Evolutionary conservation across 2,888 invertebrate species (phyloP), one percentile per base, ranked within the genome.

Genomic region (Synergus gifuensis): DNA sequence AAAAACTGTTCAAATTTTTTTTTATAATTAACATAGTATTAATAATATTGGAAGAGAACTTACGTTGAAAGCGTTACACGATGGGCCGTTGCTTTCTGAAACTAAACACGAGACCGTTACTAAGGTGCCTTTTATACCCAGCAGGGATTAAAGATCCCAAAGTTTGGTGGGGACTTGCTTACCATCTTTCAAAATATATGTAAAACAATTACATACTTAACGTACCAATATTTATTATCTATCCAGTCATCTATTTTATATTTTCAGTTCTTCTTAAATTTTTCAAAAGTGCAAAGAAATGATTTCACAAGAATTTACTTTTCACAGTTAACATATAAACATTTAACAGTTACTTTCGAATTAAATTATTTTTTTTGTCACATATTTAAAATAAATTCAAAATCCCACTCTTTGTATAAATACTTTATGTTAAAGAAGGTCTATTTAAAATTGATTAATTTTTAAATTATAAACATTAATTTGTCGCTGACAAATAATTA

Each of bases 81-180:
- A 84, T 87, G 84, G 83, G 83, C 82, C 77, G 85, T 79, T 78
- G 46, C 77, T 76, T 83, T 84, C 86, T 82, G 87, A 88, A 88
- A 91, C 91, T 91, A 89, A 90, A 87, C 87, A 87, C 88, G 89
- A 84, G 86, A 83, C 85, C 87, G 85, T 79, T 79, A 85, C 85
- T 83, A 87, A 83, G 84, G 87, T 87, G 85, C 88, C 89, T 90
- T 91, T 90, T 91, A 91, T 91, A 91, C 85, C 83, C 76, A 85
- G 78, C 79, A 67, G 78, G 79, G 83, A 85, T 86, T 81, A 79
- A 54, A 76, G 80, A 84, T 78, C 76, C 77, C 79, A 79, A 84
- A 78, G 84, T 82, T 81, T 80, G 80, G 77, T 81, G 44, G 28
- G 1, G n/a, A 69, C 46, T 69, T 28, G 22, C 67, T 69, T 69